phyloP scores from a whole-genome alignment of 1,140 invertebrate species.

The Drosophila pallidifrons region DNA sequence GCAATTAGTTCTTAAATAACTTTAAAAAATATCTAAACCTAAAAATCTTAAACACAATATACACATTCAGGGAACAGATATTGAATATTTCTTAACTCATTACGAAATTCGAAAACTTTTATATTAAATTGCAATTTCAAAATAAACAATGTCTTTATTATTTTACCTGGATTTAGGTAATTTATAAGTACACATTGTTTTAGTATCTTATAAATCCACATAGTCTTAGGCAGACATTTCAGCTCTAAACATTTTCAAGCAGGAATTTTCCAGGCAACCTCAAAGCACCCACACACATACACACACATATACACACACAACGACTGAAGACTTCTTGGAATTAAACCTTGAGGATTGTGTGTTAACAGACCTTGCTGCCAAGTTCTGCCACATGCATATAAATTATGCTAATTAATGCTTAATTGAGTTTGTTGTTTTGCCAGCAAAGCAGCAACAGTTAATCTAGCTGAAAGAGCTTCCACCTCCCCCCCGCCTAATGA shows the following conservation, averaged over 20 bases:
- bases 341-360: constrained; percentile 17
- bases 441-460: constrained; percentile 29
- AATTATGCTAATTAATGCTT: constrained; percentile 77
- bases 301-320: too few species aligned
- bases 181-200: too few species aligned
- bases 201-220: not conserved
- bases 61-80: too few species aligned
- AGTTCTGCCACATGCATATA: constrained; percentile 61
- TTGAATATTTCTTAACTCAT: too few species aligned
- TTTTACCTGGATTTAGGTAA: too few species aligned
- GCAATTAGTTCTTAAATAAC: too few species aligned
- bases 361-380: constrained; percentile 29
- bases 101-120: too few species aligned
- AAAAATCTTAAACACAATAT: too few species aligned
- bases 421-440: constrained; percentile 68
- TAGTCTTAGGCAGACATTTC: not conserved
- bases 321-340: not conserved
- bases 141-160: too few species aligned
- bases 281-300: not conserved
- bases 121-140: too few species aligned
- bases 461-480: constrained; percentile 12
- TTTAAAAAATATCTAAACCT: too few species aligned
- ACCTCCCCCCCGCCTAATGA: too few species aligned
- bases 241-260: not conserved
- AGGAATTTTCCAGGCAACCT: not conserved